phyloP scores from a whole-genome alignment of 2,113 vertebrate species.

The Romanogobio albipinnatus region DNA sequence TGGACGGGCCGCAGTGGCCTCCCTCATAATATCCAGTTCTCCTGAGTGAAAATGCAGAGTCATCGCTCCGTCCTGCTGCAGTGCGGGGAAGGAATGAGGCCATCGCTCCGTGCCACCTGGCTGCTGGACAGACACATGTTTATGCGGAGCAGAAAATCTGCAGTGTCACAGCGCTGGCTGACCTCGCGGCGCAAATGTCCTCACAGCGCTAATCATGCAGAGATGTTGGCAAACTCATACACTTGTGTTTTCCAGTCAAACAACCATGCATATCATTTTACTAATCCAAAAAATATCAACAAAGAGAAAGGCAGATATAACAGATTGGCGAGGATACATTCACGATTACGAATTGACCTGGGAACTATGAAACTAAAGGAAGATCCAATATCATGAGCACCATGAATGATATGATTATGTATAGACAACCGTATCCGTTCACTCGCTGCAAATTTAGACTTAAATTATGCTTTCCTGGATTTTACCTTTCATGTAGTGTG shows the following conservation, averaged over 20 bases:
- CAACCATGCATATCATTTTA: background rate
- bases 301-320: background rate
- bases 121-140: background rate
- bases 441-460: no score
- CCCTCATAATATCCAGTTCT: background rate
- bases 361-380: background rate
- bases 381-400: background rate
- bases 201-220: background rate
- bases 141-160: slow-evolving; percentile 15
- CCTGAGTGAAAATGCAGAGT: slow-evolving; percentile 32
- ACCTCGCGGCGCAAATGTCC: background rate
- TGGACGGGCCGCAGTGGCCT: slow-evolving; percentile 4
- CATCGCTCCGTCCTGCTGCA: slow-evolving; percentile 28
- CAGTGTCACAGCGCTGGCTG: slow-evolving; percentile 11
- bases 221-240: background rate
- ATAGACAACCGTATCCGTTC: background rate
- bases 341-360: background rate
- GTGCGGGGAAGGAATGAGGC: slow-evolving; percentile 32
- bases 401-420: background rate
- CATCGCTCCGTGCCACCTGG: slow-evolving; percentile 7
- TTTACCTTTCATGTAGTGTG: no score
- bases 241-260: background rate
- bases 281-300: background rate
- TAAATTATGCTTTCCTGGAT: no score
- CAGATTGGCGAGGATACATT: background rate